These are phyloP conservation scores for Cheilosia vernalis DNA, from an alignment of 2,888 invertebrate genomes.

Conservation along the genomic window DNA sequence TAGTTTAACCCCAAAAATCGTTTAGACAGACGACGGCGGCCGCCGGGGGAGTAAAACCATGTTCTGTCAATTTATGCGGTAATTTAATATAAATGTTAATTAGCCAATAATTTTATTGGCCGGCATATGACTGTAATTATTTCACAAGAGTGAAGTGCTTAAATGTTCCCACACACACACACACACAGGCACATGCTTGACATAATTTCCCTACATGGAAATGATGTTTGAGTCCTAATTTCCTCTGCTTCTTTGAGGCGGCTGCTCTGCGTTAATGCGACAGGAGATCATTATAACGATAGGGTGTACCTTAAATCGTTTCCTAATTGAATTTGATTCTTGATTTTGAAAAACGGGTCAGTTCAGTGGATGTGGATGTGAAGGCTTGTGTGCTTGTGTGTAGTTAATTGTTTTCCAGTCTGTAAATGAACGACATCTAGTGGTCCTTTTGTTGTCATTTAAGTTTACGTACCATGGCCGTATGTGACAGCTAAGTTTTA, in stretches of 20 bases:
- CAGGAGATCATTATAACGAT: slow-evolving; percentile 10
- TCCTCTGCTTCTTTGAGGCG: slow-evolving; percentile 17
- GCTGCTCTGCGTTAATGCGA: neutral
- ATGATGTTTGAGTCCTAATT: slow-evolving; percentile 11
- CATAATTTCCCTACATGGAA: neutral
- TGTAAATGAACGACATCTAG: slow-evolving; percentile 43
- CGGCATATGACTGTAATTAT: slow-evolving; percentile 48
- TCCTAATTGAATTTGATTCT: slow-evolving; percentile 41
- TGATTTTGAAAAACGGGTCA: slow-evolving; percentile 20
- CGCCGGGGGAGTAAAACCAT: slow-evolving; percentile 14
- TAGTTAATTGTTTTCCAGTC: slow-evolving; percentile 36
- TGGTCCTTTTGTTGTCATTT: slow-evolving; percentile 35
- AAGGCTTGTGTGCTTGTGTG: neutral
- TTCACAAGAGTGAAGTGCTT: slow-evolving; percentile 13
- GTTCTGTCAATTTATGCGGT: slow-evolving; percentile 44
- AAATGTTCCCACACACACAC: slow-evolving; percentile 2
- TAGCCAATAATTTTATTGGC: slow-evolving; percentile 60
- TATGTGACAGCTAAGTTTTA: slow-evolving; percentile 50
- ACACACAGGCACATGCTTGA: neutral
- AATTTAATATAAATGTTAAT: slow-evolving; percentile 68
- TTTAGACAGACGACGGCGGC: neutral
- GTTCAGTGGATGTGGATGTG: slow-evolving; percentile 1
- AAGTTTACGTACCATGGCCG: slow-evolving; percentile 28
- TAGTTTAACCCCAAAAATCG: slow-evolving; percentile 30
- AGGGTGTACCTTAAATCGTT: slow-evolving; percentile 33